Percentiles rank a stretch among this genome's conserved stretches.
phyloP scores from a whole-genome alignment of 1,140 invertebrate genomes.

The Probaryconus sp. region DNA sequence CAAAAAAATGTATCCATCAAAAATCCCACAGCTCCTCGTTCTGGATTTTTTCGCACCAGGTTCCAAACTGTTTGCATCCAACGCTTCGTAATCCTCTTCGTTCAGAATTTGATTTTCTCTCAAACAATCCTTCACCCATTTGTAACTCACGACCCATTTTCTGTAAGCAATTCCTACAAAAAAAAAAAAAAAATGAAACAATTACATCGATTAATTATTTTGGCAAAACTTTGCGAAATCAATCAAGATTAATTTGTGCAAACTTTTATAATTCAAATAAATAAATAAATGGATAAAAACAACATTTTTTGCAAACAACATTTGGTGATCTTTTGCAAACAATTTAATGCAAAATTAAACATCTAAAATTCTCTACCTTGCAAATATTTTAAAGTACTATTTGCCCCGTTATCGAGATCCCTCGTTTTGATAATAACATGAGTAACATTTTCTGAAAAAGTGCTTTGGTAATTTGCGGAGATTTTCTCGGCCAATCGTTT shows the following conservation, averaged over 20 bases:
- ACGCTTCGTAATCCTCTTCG: constrained; percentile 78
- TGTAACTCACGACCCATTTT: constrained; percentile 57
- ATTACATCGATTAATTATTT: too few species aligned
- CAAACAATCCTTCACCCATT: constrained; percentile 83
- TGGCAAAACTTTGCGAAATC: too few species aligned
- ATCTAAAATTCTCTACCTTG: too few species aligned
- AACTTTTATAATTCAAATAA: too few species aligned
- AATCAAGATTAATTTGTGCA: too few species aligned
- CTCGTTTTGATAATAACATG: constrained; percentile 52
- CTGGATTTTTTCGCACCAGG: constrained; percentile 51
- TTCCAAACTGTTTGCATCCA: constrained; percentile 38
- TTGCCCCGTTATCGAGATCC: constrained; percentile 17
- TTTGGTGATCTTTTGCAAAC: too few species aligned
- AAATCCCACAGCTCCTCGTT: constrained; percentile 24
- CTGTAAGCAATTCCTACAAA: constrained; percentile 53
- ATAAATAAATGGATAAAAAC: too few species aligned
- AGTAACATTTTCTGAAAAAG: constrained; percentile 38
- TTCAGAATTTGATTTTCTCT: constrained; percentile 79
- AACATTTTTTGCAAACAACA: too few species aligned
- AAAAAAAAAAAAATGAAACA: too few species aligned
- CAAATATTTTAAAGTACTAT: constrained; percentile 58
- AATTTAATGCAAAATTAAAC: too few species aligned
- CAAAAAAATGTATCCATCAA: constrained; percentile 45
- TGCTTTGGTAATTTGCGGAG: constrained; percentile 31
- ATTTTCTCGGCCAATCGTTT: constrained; percentile 35